Evolutionary conservation across 2,888 invertebrate genomes (phyloP).

Genomic region (Branchellion lobata): DNA sequence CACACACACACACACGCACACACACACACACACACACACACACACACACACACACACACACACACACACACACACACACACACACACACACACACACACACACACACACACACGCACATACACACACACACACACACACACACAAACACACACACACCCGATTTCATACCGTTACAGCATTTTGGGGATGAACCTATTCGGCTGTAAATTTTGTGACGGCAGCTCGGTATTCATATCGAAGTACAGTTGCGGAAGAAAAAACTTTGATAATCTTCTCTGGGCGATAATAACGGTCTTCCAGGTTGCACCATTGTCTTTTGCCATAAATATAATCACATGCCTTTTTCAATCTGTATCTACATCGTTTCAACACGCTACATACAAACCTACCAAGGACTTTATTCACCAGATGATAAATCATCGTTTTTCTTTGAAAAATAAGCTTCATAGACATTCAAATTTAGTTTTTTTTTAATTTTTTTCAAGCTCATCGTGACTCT

Average conservation of each 20-base stretch:
- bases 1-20: background rate
- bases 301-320: too few species aligned
- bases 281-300: constrained; percentile 66
- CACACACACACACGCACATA: background rate
- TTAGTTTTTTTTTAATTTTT: too few species aligned
- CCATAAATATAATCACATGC: background rate
- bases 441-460: too few species aligned
- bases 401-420: too few species aligned
- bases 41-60: background rate
- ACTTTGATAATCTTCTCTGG: constrained; percentile 66
- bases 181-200: constrained; percentile 99
- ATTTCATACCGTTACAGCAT: constrained; percentile 74
- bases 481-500: too few species aligned
- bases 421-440: too few species aligned
- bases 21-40: background rate
- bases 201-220: constrained; percentile 98
- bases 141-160: background rate
- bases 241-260: constrained; percentile 60
- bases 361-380: too few species aligned
- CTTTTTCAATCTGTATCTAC: too few species aligned
- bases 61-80: background rate
- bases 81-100: background rate
- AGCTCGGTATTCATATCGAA: constrained; percentile 56
- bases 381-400: too few species aligned
- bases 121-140: background rate